phyloP scores from a whole-genome alignment of 1,140 invertebrate species.

The Drosophila kurseongensis region DNA sequence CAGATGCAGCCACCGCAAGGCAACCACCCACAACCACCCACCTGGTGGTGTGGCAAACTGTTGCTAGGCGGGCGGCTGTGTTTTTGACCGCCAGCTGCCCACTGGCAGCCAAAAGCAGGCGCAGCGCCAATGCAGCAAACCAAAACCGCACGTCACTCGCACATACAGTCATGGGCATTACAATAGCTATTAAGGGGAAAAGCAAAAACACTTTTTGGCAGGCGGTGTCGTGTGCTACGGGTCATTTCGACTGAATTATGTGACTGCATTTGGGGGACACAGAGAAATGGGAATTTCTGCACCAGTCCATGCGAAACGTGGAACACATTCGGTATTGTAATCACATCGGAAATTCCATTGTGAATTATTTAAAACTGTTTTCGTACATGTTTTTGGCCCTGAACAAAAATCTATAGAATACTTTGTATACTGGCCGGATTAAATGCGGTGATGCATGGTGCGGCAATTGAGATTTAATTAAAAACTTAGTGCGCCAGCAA shows the following conservation, averaged over 20 bases:
- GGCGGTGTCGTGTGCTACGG: constrained; percentile 41
- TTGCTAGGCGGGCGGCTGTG: constrained; percentile 39
- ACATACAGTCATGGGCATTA: constrained; percentile 57
- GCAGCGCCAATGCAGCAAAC: constrained; percentile 35
- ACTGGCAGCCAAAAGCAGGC: constrained; percentile 38
- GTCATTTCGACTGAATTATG: constrained; percentile 73
- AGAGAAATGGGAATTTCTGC: constrained; percentile 18
- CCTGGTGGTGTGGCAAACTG: constrained; percentile 6
- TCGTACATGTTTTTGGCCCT: constrained; percentile 9
- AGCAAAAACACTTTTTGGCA: constrained; percentile 51
- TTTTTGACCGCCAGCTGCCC: constrained; percentile 49
- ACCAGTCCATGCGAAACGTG: constrained; percentile 9
- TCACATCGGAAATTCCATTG: constrained; percentile 19
- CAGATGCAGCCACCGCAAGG: background rate
- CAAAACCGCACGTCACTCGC: constrained; percentile 72
- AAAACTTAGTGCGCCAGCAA: constrained; percentile 48
- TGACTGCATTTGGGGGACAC: constrained; percentile 31
- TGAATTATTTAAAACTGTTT: constrained; percentile 17
- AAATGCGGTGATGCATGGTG: constrained; percentile 42
- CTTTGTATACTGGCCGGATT: constrained; percentile 46
- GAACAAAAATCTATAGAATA: constrained; percentile 13
- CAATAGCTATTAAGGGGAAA: constrained; percentile 27
- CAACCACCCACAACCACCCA: background rate
- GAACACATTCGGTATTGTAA: constrained; percentile 25
- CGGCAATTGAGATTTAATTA: constrained; percentile 49